phyloP scores from a whole-genome alignment of 2,888 invertebrate genomes.

The Apoderus coryli region DNA sequence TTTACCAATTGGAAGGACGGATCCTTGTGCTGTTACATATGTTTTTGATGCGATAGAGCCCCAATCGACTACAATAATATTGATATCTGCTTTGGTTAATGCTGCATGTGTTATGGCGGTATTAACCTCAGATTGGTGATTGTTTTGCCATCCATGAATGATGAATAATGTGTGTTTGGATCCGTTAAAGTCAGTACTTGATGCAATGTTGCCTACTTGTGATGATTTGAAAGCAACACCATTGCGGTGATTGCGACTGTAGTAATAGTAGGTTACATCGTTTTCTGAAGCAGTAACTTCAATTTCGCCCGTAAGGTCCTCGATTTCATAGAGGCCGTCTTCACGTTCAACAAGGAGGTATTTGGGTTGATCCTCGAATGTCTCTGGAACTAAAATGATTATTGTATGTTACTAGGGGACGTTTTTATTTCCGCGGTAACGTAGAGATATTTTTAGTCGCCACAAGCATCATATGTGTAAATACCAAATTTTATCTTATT shows the following conservation, averaged over 20 bases:
- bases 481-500: too few relatives aligned
- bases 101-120: constrained; percentile 19
- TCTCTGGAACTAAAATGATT: too few relatives aligned
- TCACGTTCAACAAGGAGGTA: constrained; percentile 14
- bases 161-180: constrained; percentile 21
- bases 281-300: constrained; percentile 11
- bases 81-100: constrained; percentile 20
- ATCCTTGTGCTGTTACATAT: constrained; percentile 16
- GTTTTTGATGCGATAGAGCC: constrained; percentile 15
- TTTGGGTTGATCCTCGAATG: too few relatives aligned
- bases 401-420: too few relatives aligned
- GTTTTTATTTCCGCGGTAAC: too few relatives aligned
- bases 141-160: constrained; percentile 26
- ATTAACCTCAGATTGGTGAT: constrained; percentile 20
- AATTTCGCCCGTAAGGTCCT: constrained; percentile 12
- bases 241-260: constrained; percentile 17
- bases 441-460: too few relatives aligned
- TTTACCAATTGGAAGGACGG: constrained; percentile 21
- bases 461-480: too few relatives aligned
- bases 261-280: constrained; percentile 21
- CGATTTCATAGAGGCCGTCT: constrained; percentile 14
- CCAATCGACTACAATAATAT: constrained; percentile 29
- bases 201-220: constrained; percentile 9
- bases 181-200: constrained; percentile 17
- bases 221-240: constrained; percentile 13